Evolutionary conservation across 30 jellyfish, hydroid and myxozoan species (phyloP).

Genomic region (Aurelia sp.): DNA sequence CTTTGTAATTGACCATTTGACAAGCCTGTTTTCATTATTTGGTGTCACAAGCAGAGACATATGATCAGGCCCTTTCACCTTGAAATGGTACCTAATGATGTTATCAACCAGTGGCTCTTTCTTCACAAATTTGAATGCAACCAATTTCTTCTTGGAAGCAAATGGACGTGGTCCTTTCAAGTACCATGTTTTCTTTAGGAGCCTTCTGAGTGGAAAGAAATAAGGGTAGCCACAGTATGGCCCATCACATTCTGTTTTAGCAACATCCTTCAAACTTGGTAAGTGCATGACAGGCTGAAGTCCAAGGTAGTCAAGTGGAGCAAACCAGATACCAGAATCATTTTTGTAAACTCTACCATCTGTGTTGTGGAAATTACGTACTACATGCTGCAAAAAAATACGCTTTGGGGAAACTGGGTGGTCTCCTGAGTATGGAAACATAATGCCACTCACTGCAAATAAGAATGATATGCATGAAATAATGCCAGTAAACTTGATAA

Average conservation of each 20-base stretch:
- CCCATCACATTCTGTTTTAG: constrained; percentile 80
- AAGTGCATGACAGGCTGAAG: constrained; percentile 64
- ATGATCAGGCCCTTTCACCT: constrained; percentile 85
- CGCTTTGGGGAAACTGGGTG: constrained; percentile 94
- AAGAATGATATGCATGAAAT: constrained; percentile 54
- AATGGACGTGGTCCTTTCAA: constrained; percentile 63
- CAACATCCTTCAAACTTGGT: constrained; percentile 59
- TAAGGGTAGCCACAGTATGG: constrained; percentile 90
- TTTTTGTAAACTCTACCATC: constrained; percentile 75
- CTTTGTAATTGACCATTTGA: constrained; percentile 84
- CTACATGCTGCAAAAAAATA: constrained; percentile 77
- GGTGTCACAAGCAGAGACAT: constrained; percentile 79
- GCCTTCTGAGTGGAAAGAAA: constrained; percentile 69
- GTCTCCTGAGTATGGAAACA: constrained; percentile 77
- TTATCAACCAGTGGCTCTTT: constrained; percentile 37
- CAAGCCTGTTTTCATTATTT: constrained; percentile 34
- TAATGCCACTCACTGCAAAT: constrained; percentile 61
- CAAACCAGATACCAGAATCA: constrained; percentile 96
- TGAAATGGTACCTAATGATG: constrained; percentile 12
- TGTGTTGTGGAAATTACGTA: constrained; percentile 77
- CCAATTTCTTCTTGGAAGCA: constrained; percentile 27
- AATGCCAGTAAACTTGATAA: constrained; percentile 23
- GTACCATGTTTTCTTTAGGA: constrained; percentile 71
- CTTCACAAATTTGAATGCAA: constrained; percentile 20
- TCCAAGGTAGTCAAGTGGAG: constrained; percentile 87